A percentile compares a stretch with the other conserved stretches of the same genome.
Evolutionary conservation across 2,797 vertebrate species (phyloP).

Genomic region (Xiphorhynchus erythropygius): DNA sequence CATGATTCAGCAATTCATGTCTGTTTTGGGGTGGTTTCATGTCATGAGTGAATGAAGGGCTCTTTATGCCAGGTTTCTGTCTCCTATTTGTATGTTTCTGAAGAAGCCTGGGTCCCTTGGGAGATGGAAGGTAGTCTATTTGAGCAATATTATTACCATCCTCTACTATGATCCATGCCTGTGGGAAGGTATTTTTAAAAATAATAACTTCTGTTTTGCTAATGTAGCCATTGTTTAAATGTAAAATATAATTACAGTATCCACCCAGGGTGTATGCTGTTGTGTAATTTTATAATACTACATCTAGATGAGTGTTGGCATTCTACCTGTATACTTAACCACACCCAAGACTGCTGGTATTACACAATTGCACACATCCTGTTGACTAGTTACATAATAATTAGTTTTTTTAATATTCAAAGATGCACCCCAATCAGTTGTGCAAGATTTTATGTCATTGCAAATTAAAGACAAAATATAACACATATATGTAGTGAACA

Average conservation of each 20-base stretch:
- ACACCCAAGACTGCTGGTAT: slow-evolving; percentile 63
- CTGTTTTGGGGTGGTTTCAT: neutral
- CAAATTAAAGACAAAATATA: slow-evolving; percentile 5
- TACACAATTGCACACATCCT: slow-evolving; percentile 72
- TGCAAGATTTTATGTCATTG: slow-evolving; percentile 34
- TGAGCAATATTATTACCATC: neutral
- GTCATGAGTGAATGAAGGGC: neutral
- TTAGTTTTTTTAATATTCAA: slow-evolving; percentile 67
- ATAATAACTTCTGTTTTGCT: slow-evolving; percentile 57
- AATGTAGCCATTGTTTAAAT: slow-evolving; percentile 59
- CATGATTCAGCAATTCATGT: neutral
- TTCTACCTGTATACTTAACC: slow-evolving; percentile 55
- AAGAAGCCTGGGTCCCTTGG: neutral
- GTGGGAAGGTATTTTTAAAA: slow-evolving; percentile 33
- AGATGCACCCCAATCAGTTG: slow-evolving; percentile 57
- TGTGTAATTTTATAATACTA: slow-evolving; percentile 63
- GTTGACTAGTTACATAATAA: slow-evolving; percentile 75
- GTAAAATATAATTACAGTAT: slow-evolving; percentile 67
- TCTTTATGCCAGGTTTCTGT: neutral
- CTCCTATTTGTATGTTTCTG: neutral
- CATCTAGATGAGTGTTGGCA: slow-evolving; percentile 68
- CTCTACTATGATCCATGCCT: neutral
- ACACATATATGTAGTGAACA: neutral
- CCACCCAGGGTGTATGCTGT: slow-evolving; percentile 58
- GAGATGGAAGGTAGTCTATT: neutral